These are phyloP conservation scores for Scotopteryx bipunctaria DNA, from an alignment of 2,888 invertebrate species.

Conservation along the genomic window DNA sequence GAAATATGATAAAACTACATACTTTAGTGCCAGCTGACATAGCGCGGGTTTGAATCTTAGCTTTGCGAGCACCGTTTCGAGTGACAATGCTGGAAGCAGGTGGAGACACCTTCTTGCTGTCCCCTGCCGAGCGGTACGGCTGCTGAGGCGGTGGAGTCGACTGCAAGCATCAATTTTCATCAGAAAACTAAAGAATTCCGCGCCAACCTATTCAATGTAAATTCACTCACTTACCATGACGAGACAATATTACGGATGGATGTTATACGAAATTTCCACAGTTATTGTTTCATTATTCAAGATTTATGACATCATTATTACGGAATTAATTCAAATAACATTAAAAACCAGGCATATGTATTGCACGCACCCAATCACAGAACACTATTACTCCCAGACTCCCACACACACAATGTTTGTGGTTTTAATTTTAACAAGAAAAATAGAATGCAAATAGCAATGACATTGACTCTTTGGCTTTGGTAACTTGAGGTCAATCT, in stretches of 20 bases:
- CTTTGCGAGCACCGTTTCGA: slow-evolving; percentile 84
- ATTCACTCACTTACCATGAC: slow-evolving; percentile 17
- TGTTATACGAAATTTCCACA: slow-evolving; percentile 14
- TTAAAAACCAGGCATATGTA: slow-evolving; percentile 36
- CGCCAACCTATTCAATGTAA: not conserved
- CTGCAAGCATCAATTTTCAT: slow-evolving; percentile 43
- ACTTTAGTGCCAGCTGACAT: slow-evolving; percentile 81
- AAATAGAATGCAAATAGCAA: too few species aligned
- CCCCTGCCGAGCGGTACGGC: slow-evolving; percentile 59
- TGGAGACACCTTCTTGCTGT: slow-evolving; percentile 62
- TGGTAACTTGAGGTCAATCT: too few species aligned
- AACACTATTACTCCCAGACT: not conserved
- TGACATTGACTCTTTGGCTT: too few species aligned
- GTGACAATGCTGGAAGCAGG: slow-evolving; percentile 80
- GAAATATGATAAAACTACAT: slow-evolving; percentile 17
- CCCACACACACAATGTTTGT: too few species aligned
- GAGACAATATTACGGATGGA: slow-evolving; percentile 1
- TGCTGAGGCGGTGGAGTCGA: slow-evolving; percentile 64
- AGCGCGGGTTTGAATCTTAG: slow-evolving; percentile 86
- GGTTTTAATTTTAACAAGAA: too few species aligned
- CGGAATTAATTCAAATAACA: slow-evolving; percentile 13
- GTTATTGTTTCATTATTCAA: not conserved
- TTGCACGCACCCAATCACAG: not conserved
- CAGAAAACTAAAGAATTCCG: not conserved
- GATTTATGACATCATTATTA: slow-evolving; percentile 13